A percentile compares a stretch with the other conserved stretches of the same genome.
Evolutionary conservation across 2,113 vertebrate genomes (phyloP).

Genomic region (Ovis canadensis): DNA sequence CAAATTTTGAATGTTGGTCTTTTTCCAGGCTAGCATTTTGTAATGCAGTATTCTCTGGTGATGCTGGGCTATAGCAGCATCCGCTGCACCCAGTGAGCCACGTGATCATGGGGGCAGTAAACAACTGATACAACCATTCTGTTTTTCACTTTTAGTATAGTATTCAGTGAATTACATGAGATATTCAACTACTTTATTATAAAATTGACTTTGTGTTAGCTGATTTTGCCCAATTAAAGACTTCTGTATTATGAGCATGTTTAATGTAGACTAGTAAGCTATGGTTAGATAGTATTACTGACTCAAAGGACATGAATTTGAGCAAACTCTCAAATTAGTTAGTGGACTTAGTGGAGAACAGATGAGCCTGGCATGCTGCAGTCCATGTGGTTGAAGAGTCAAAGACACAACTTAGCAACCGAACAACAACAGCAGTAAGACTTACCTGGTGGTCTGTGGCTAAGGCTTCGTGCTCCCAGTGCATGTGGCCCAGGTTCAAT

Average conservation of each 20-base stretch:
- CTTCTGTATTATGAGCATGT: not conserved
- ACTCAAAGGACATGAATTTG: not conserved
- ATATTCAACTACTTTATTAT: not conserved
- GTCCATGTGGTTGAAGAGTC: not conserved
- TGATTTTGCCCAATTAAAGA: not conserved
- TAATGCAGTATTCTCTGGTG: not conserved
- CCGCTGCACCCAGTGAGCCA: not conserved
- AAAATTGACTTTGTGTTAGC: not conserved
- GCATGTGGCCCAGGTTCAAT: not conserved
- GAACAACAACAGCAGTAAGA: not conserved
- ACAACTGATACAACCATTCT: not conserved
- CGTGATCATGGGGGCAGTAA: not conserved
- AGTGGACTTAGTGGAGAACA: not conserved
- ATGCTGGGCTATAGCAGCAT: not conserved
- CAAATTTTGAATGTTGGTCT: not conserved
- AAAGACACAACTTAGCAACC: not conserved
- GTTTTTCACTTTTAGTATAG: not conserved
- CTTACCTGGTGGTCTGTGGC: not conserved
- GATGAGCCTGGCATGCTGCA: not conserved
- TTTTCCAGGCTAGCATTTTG: not conserved
- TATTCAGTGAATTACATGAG: not conserved
- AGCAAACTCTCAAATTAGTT: not conserved
- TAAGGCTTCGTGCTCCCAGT: not conserved
- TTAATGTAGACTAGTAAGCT: not conserved
- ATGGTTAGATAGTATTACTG: not conserved